Evolutionary conservation across 2,797 vertebrate species (phyloP), one percentile per base, ranked within the genome.

Genomic region (Takifugu ocellatus): DNA sequence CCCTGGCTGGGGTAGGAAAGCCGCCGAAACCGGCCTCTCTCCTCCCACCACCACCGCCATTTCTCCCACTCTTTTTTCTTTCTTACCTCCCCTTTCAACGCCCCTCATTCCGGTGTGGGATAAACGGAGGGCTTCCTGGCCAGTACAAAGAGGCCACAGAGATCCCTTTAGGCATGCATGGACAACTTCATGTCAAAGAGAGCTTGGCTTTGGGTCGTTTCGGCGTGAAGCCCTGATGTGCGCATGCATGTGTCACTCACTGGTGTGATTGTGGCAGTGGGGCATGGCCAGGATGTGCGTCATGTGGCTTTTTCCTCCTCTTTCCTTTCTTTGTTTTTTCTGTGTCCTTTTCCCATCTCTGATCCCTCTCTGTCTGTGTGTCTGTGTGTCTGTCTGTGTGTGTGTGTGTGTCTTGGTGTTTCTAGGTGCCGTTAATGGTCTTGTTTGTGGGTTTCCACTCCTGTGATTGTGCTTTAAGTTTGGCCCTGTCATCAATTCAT

Each of bases 1-100:
- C 88, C 83, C 87, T 87, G 86, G 86, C 89, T 87, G 88, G 90
- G 89, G 89, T 90, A 90, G 89, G 88, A 89, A 89, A 90, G 88
- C 87, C 89, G 87, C 84, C 87, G 86, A 78, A 84, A 76, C 83
- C 85, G 86, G 85, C 87, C 88, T 84, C 88, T 88, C 87, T 86
- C 86, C 85, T 84, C 84, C 89, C 79, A 80, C 88, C 87, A 87
- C 84, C 77, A 84, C 83, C 78, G 61, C 74, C 81, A 83, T 84
- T 70, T 66, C 80, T 76, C 74, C 69, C 72, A 59, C 71, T 67
- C 68, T 74, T 68, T 73, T 47, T 25, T 25, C 10, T 25, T 48
- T 48, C 25, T 48, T 47, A 61, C 55, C 43, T 52, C 43, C 49
- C 49, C 48, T 52, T 54, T 66, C 8, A 4, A 69, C 51, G 59